Percentiles rank a stretch among this genome's conserved stretches.
Conservation (phyloP, 2,113 vertebrate genomes). For the Corythoichthys intestinalis region DNA sequence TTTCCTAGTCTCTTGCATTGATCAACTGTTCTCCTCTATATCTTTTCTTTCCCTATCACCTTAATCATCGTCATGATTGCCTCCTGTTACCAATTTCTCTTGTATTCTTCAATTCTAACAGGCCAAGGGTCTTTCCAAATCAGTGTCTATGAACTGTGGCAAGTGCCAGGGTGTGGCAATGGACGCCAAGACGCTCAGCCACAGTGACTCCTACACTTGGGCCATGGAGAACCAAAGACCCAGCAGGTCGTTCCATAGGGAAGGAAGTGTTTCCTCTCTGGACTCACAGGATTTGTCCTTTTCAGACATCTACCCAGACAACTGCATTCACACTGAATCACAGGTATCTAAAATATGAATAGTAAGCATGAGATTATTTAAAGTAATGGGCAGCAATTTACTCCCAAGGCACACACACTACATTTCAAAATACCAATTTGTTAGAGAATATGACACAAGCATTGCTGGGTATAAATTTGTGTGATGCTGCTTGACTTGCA, state of each 20-base stretch:
- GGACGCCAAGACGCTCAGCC: constrained; percentile 48
- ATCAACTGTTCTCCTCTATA: constrained; percentile 6
- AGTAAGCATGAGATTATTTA: constrained; percentile 7
- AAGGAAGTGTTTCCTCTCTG: constrained; percentile 47
- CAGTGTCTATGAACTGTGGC: constrained; percentile 60
- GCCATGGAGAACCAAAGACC: constrained; percentile 77
- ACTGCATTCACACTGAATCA: constrained; percentile 43
- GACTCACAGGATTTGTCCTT: constrained; percentile 65
- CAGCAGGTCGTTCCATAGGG: constrained; percentile 57
- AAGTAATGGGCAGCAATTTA: constrained; percentile 6
- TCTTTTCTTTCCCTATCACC: constrained; percentile 4
- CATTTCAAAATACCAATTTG: constrained; percentile 39
- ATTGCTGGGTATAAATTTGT: constrained; percentile 7
- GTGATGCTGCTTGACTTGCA: constrained; percentile 5
- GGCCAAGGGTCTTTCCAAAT: constrained; percentile 56
- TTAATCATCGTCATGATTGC: constrained; percentile 10
- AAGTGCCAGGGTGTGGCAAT: constrained; percentile 21
- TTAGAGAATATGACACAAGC: constrained; percentile 17
- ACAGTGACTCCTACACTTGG: constrained; percentile 81
- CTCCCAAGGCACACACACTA: constrained; percentile 6
- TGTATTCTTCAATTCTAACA: constrained; percentile 21
- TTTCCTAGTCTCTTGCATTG: constrained; percentile 6
- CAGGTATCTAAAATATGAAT: constrained; percentile 42
- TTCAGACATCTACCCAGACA: constrained; percentile 66
- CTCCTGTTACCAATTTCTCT: not conserved